Evolutionary conservation across 2,797 vertebrate species (phyloP).

Genomic region (Lepus townsendii): DNA sequence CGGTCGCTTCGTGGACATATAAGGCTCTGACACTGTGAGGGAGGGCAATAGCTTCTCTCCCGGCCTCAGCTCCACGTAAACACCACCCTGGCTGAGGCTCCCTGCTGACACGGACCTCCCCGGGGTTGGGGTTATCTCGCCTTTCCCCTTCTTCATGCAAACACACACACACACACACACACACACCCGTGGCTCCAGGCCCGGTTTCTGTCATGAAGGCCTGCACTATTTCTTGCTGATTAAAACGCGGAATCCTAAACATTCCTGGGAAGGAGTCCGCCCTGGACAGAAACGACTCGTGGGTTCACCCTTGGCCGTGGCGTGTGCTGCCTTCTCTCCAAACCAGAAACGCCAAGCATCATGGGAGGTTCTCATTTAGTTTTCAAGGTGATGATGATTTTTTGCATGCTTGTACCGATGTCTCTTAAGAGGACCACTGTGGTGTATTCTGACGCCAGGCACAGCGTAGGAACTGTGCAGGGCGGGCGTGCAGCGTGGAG

Average conservation of each 20-base stretch:
- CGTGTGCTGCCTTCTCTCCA: neutral
- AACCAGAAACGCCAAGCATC: neutral
- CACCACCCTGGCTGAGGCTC: slow-evolving; percentile 16
- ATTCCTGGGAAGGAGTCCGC: slow-evolving; percentile 25
- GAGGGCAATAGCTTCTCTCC: slow-evolving; percentile 21
- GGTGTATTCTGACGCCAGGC: neutral
- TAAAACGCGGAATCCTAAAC: slow-evolving; percentile 39
- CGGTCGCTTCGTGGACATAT: slow-evolving; percentile 48
- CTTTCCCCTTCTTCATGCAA: neutral
- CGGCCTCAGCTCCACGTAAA: slow-evolving; percentile 18
- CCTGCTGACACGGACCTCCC: neutral
- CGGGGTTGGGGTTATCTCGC: neutral
- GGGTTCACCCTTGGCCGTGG: neutral
- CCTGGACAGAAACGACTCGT: neutral
- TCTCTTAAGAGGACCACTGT: neutral
- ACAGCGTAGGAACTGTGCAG: neutral
- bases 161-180: neutral
- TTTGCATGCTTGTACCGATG: neutral
- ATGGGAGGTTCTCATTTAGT: neutral
- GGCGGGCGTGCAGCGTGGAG: neutral
- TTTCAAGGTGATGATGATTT: neutral
- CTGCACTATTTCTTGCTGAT: neutral
- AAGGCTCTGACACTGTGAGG: slow-evolving; percentile 11
- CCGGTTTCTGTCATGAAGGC: neutral
- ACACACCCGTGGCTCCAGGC: neutral